phyloP scores from a whole-genome alignment of 1,140 invertebrate genomes.

The Riptortus pedestris region DNA sequence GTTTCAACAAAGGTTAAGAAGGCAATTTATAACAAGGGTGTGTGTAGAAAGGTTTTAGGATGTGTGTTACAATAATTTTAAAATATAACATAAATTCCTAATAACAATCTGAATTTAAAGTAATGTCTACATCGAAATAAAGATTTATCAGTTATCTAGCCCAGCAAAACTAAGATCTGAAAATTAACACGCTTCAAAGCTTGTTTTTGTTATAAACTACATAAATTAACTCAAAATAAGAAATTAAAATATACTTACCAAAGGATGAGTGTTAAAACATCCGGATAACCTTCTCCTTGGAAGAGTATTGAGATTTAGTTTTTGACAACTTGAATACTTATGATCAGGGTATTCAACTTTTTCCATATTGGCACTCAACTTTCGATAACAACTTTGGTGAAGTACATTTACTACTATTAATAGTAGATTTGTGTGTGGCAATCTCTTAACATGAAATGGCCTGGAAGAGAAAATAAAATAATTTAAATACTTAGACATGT shows the following conservation, averaged over 20 bases:
- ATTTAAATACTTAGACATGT: background rate
- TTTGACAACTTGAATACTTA: slow-evolving; percentile 50
- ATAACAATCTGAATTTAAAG: too few relatives aligned
- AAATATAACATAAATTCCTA: too few relatives aligned
- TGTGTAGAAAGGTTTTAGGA: too few relatives aligned
- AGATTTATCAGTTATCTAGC: too few relatives aligned
- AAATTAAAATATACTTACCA: slow-evolving; percentile 44
- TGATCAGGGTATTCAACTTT: slow-evolving; percentile 29
- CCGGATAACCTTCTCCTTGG: slow-evolving; percentile 52
- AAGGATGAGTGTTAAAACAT: slow-evolving; percentile 61
- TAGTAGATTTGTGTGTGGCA: slow-evolving; percentile 67
- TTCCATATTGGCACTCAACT: slow-evolving; percentile 29
- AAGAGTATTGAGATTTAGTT: slow-evolving; percentile 56
- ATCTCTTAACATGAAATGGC: slow-evolving; percentile 56
- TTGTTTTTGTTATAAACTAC: too few relatives aligned
- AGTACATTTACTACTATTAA: slow-evolving; percentile 60
- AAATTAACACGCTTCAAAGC: too few relatives aligned
- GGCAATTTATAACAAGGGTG: too few relatives aligned
- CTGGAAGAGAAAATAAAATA: slow-evolving; percentile 40
- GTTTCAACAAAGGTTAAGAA: too few relatives aligned
- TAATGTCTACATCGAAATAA: too few relatives aligned
- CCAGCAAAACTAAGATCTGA: too few relatives aligned
- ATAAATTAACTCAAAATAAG: too few relatives aligned
- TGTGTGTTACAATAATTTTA: too few relatives aligned
- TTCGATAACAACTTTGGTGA: slow-evolving; percentile 31